Evolutionary conservation across 2,797 vertebrate genomes (phyloP).

Genomic region (Gadopsis bispinosus): DNA sequence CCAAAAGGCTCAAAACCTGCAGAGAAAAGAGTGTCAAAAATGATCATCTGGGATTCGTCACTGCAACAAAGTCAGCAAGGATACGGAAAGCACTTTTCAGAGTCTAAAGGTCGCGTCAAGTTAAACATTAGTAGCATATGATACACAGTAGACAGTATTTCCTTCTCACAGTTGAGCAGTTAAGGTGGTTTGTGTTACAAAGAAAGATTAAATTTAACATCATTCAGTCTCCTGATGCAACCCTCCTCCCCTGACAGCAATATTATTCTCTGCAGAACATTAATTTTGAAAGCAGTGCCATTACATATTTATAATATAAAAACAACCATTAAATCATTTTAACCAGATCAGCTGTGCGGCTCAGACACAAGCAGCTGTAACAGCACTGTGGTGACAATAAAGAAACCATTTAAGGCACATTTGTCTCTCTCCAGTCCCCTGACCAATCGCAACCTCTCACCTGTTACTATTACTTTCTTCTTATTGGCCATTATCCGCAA

Average conservation of each 20-base stretch:
- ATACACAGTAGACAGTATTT: not conserved
- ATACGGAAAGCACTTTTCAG: constrained; percentile 9
- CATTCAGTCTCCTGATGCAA: not conserved
- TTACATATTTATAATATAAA: not conserved
- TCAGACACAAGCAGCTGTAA: constrained; percentile 9
- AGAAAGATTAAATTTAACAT: not conserved
- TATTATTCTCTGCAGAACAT: not conserved
- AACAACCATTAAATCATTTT: not conserved
- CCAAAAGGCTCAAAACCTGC: constrained; percentile 95
- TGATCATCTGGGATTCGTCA: not conserved
- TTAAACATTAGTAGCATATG: constrained; percentile 60
- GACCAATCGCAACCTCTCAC: constrained; percentile 63
- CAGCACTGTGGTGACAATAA: constrained; percentile 11
- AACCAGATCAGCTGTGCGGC: constrained; percentile 14
- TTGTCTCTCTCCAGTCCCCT: not conserved
- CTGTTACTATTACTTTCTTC: constrained; percentile 84
- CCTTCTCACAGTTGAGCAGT: not conserved
- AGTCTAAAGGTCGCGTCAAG: constrained; percentile 70
- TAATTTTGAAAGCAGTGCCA: not conserved
- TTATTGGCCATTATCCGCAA: constrained; percentile 73
- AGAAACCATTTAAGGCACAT: not conserved
- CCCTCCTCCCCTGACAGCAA: not conserved
- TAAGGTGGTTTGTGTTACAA: not conserved
- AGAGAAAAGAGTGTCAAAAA: constrained; percentile 22
- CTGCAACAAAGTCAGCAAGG: not conserved